phyloP scores from a whole-genome alignment of 2,113 vertebrate species.

The Nematolebias whitei region DNA sequence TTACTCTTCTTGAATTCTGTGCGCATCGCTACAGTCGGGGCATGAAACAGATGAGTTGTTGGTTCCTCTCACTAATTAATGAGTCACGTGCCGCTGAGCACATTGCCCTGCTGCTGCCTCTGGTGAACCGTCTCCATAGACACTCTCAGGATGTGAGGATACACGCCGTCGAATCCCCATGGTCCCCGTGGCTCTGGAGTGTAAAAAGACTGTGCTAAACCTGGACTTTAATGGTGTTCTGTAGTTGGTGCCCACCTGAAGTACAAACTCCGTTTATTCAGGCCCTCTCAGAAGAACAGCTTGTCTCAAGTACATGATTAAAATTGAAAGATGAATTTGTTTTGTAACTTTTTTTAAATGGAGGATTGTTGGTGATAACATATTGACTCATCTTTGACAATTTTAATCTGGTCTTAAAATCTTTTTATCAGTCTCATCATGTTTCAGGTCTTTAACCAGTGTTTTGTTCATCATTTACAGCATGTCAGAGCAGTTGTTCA shows the following conservation, averaged over 20 bases:
- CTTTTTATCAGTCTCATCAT: too few species aligned
- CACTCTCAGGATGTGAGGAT: slow-evolving; percentile 28
- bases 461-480: too few species aligned
- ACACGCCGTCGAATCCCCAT: slow-evolving; percentile 14
- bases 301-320: neutral
- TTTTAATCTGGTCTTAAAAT: too few species aligned
- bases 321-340: neutral
- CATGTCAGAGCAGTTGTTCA: too few species aligned
- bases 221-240: neutral
- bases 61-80: slow-evolving; percentile 70
- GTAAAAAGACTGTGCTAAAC: neutral
- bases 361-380: too few species aligned
- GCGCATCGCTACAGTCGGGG: slow-evolving; percentile 18
- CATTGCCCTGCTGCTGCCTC: slow-evolving; percentile 55
- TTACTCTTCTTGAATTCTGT: neutral
- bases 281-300: neutral
- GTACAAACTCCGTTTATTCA: neutral
- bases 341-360: too few species aligned
- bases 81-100: slow-evolving; percentile 57
- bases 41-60: slow-evolving; percentile 40
- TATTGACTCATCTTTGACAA: too few species aligned
- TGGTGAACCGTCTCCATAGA: slow-evolving; percentile 54
- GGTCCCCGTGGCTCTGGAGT: slow-evolving; percentile 2
- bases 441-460: too few species aligned
- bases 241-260: neutral